Base-by-base conservation (phyloP, 2,113 vertebrate genomes). In the Festucalex cinctus region DNA sequence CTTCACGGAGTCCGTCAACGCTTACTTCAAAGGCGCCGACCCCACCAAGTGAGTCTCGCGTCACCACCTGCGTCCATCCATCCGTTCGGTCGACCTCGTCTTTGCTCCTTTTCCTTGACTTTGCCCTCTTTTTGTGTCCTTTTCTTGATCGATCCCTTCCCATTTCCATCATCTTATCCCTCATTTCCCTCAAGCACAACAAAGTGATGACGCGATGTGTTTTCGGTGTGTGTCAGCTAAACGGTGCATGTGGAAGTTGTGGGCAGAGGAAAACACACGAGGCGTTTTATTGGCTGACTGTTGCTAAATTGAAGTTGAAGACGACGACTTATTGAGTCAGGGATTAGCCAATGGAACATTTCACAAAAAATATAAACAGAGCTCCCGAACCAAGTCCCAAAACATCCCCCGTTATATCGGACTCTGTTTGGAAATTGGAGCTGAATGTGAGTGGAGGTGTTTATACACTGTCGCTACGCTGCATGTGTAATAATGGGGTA, bases 11-110 rank as follows among this genome's bases (percentile, higher is more conserved):
- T 96, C 96, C 49, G 94, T 98, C 86, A 99, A 98, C 90, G 96
- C 97, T 76, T 99, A 99, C 92, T 99, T 99, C 92, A 98, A 97
- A 96, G 97, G 97, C 90, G 95, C 97, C 88, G 97, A 99, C 91
- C 96, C 96, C 63, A 91, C 92, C 85, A 99, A 96, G 97, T 99
- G 90, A 95, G 95, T 96, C 78, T 85, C 46, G 14, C 22, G 1
- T 24, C 5, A 14, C 24, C 6, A 12, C 24, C 49, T 20, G 9
- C 5, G 19, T 22, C 49, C 17, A 6, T 22, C 49, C 14, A 4
- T 51, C 20, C 22, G 0, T n/a, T 17, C 19, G 0, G 8, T 17
- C 19, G 9, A 19, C 51, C 51, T 20, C 51, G 84, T 83, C 75
- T 80, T 83, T 83, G 28, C n/a, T 78, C 69, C 71, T 5, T 76